phyloP scores from a whole-genome alignment of 2,113 vertebrate genomes.

The Saguinus midas region DNA sequence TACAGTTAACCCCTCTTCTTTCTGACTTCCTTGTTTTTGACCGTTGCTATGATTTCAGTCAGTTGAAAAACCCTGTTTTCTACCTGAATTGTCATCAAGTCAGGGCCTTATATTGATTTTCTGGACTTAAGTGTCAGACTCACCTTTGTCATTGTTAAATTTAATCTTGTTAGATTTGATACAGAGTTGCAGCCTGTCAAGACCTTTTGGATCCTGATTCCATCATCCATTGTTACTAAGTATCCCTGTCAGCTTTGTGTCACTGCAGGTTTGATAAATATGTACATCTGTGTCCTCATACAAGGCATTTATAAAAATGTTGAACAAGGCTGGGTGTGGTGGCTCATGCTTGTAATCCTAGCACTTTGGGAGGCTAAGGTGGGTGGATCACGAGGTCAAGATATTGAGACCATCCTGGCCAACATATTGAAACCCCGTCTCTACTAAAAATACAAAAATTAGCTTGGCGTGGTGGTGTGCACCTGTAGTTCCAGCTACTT shows the following conservation, averaged over 20 bases:
- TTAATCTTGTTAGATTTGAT: slow-evolving; percentile 15
- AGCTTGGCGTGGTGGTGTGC: no score
- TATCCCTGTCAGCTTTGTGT: slow-evolving; percentile 16
- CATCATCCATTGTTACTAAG: not conserved
- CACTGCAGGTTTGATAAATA: slow-evolving; percentile 10
- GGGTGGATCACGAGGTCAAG: no score
- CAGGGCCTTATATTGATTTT: not conserved
- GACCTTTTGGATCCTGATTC: not conserved
- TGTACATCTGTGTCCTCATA: not conserved
- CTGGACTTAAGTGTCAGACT: not conserved
- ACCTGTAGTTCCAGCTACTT: no score
- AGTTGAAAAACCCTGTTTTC: slow-evolving; percentile 9
- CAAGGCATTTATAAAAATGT: slow-evolving; percentile 18
- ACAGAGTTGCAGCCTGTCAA: not conserved
- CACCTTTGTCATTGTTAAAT: slow-evolving; percentile 52
- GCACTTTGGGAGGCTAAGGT: no score
- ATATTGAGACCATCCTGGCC: no score
- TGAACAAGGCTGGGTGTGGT: not conserved
- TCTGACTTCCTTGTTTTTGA: not conserved
- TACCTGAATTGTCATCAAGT: not conserved
- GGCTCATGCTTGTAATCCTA: no score
- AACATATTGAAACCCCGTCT: no score
- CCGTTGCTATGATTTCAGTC: slow-evolving; percentile 1
- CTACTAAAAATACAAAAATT: no score
- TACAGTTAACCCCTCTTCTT: not conserved